Base-by-base conservation (phyloP, 2,888 invertebrate genomes). In the Chrysina gloriosa region DNA sequence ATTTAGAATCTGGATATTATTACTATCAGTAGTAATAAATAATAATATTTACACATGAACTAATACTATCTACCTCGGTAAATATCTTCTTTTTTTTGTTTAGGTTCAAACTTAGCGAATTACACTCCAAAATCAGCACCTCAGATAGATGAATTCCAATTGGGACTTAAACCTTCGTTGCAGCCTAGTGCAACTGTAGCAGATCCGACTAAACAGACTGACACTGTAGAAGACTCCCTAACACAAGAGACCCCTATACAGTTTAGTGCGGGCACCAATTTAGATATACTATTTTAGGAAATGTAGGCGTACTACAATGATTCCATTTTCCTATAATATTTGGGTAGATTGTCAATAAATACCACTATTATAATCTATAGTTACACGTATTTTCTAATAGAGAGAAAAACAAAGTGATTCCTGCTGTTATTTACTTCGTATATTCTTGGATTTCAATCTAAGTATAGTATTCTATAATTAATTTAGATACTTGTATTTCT, bases 71-170 rank as follows among this genome's bases (percentile, higher is more conserved):
- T 1, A 21, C 9, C 23, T 0, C 0, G 9, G 23, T 1, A 21
- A 21, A 1, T 7, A 21, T 4, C 11, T 3, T 52, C 1, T 14
- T 7, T 3, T 52, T 3, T 16, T 94, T 89, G 76, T 77, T 63
- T 73, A 84, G 85, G 84, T 73, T 83, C 84, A 45, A 78, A 89
- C 77, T 86, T 95, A 81, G 89, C 92, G 72, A 92, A 89, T 80
- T 95, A 95, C 86, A 94, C 93, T 77, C 95, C 95, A 69, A 89
- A 92, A 85, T 92, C 93, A 86, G 89, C 86, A 73, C 87, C 86
- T 74, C 85, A 86, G 75, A 88, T 84, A 77, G 87, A 88, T 74
- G 85, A 88, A 70, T 95, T 94, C 85, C 90, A 92, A 84, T 86
- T 94, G 70, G 95, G 95, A 63, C 88, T 94, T 72, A 87, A 92